Conservation (phyloP, 1,140 invertebrate genomes). For the Myzus persicae region DNA sequence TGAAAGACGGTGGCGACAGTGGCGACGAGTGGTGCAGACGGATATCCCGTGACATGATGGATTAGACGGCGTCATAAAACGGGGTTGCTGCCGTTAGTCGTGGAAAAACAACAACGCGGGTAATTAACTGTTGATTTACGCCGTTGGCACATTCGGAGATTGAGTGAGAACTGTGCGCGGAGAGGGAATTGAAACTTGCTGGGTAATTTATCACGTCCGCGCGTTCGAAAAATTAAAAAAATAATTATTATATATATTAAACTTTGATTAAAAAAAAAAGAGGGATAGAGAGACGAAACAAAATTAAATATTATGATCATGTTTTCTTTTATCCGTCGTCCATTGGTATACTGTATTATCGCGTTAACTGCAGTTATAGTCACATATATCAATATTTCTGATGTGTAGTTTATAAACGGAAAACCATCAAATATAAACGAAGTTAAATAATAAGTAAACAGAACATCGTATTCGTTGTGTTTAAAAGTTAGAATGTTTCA, state of each 20-base stretch:
- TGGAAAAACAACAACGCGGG: conserved; percentile 53
- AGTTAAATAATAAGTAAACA: neutral
- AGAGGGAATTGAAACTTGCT: conserved; percentile 45
- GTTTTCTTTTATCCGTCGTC: neutral
- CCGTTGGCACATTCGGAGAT: conserved; percentile 38
- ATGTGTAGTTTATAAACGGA: neutral
- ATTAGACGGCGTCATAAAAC: conserved; percentile 50
- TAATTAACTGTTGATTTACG: conserved; percentile 57
- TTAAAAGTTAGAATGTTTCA: neutral
- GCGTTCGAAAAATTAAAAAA: conserved; percentile 42
- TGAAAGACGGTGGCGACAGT: neutral
- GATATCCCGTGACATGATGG: conserved; percentile 58
- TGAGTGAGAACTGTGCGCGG: conserved; percentile 7
- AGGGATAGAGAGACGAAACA: neutral
- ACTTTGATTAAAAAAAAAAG: conserved; percentile 27
- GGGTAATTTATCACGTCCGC: conserved; percentile 53
- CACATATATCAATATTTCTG: neutral
- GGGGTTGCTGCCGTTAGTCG: conserved; percentile 28
- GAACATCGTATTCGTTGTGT: neutral
- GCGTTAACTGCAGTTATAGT: neutral
- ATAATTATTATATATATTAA: conserved; percentile 1
- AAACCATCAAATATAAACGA: neutral
- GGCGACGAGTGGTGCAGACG: conserved; percentile 7
- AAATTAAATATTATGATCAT: neutral
- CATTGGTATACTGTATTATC: neutral